Evolutionary conservation across 2,888 invertebrate species (phyloP).

Genomic region (Diplolepis rosae): DNA sequence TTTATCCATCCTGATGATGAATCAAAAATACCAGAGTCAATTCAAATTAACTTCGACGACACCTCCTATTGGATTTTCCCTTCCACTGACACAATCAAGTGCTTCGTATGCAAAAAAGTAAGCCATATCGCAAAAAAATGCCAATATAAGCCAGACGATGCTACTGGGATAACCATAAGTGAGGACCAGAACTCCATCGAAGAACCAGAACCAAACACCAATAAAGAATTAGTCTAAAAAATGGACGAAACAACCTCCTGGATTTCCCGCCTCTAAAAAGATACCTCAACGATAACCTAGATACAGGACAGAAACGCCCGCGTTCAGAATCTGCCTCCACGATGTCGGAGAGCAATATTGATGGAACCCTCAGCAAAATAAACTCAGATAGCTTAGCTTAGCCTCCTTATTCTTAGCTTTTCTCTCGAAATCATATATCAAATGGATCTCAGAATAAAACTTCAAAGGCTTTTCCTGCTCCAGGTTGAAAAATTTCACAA

Average conservation of each 20-base stretch:
- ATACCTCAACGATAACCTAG: too few relatives aligned
- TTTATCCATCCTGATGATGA: too few relatives aligned
- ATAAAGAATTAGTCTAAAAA: too few relatives aligned
- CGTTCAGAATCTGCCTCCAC: not conserved
- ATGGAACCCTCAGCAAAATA: not conserved
- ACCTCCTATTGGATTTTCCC: slow-evolving; percentile 44
- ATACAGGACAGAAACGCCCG: too few relatives aligned
- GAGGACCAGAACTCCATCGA: slow-evolving; percentile 1
- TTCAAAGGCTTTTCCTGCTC: slow-evolving; percentile 11
- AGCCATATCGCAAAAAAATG: slow-evolving; percentile 31
- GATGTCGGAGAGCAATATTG: not conserved
- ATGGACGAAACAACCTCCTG: too few relatives aligned
- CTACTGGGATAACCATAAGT: not conserved
- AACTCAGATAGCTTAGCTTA: not conserved
- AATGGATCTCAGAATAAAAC: slow-evolving; percentile 13
- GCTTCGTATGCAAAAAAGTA: slow-evolving; percentile 38
- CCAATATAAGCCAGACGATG: not conserved
- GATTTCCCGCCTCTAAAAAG: not conserved
- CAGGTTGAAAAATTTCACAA: not conserved
- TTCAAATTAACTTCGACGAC: slow-evolving; percentile 40
- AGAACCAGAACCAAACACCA: not conserved
- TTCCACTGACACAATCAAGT: too few relatives aligned
- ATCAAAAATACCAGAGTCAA: slow-evolving; percentile 36
- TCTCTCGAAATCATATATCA: not conserved
- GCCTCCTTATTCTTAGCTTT: too few relatives aligned